A percentile compares a stretch with the other conserved stretches of the same genome.
Evolutionary conservation across 2,888 invertebrate species (phyloP).

Genomic region (Monopis laevigella): DNA sequence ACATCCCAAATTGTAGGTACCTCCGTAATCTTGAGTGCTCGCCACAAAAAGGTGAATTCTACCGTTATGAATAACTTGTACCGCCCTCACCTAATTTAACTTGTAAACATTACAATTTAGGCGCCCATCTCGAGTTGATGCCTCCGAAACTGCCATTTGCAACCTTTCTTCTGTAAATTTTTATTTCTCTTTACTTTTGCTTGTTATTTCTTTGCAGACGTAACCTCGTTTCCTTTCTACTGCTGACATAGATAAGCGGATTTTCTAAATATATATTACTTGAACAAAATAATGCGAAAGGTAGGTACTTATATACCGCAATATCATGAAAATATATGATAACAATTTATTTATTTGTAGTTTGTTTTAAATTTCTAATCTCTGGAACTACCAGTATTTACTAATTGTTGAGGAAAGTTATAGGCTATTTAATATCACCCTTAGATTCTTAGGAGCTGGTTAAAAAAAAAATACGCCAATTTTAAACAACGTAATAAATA

Average conservation of each 20-base stretch:
- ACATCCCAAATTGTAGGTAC: conserved; percentile 9
- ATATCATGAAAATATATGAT: no score
- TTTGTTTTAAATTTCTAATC: no score
- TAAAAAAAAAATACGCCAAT: no score
- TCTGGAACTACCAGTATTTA: no score
- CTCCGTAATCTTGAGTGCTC: conserved; percentile 11
- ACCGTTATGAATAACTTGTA: conserved; percentile 51
- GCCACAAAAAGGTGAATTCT: conserved; percentile 43
- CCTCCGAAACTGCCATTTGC: conserved; percentile 48
- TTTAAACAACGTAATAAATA: no score
- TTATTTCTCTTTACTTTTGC: conserved; percentile 38
- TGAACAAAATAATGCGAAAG: no score
- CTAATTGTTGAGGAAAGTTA: no score
- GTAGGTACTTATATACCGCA: no score
- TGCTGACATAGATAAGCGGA: conserved; percentile 11
- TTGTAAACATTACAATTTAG: conserved; percentile 61
- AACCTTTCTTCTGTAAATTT: conserved; percentile 43
- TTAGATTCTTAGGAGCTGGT: no score
- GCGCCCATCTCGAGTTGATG: conserved; percentile 50
- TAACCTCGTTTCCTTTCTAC: conserved; percentile 9
- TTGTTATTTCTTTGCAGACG: conserved; percentile 15
- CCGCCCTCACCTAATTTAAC: conserved; percentile 56
- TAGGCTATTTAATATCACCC: no score
- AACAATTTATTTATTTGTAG: no score
- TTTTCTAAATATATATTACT: conserved; percentile 8